Conservation (phyloP, 92 coral and sea anemone species). For the Epizoanthus illoricatus region DNA sequence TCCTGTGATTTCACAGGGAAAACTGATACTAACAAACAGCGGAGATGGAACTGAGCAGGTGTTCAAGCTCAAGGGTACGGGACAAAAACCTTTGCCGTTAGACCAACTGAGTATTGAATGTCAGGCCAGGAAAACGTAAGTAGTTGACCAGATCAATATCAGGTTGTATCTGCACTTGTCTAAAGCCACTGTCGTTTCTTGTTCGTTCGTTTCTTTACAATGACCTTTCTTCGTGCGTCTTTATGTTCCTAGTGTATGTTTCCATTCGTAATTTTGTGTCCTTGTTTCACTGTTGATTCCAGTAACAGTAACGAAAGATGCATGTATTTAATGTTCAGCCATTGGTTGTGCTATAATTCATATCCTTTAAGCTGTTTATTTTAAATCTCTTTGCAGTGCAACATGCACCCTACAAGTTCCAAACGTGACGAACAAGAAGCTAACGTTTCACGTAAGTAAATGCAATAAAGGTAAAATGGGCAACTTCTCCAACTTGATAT, state of each 20-base stretch:
- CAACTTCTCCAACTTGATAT: neutral
- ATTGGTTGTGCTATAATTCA: neutral
- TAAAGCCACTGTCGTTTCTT: neutral
- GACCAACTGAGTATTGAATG: conserved; percentile 91
- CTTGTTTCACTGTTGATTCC: too few relatives aligned
- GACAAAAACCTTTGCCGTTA: conserved; percentile 85
- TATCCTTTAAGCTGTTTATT: neutral
- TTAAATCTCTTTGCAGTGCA: conserved; percentile 47
- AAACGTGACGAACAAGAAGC: conserved; percentile 79
- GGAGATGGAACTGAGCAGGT: conserved; percentile 91
- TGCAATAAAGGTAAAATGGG: neutral
- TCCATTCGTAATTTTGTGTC: too few relatives aligned
- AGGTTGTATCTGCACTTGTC: neutral
- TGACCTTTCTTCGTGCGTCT: too few relatives aligned
- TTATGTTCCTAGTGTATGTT: too few relatives aligned
- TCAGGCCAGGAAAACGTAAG: conserved; percentile 81
- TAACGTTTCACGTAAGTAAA: conserved; percentile 68
- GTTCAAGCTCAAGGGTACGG: conserved; percentile 74
- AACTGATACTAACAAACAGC: conserved; percentile 70
- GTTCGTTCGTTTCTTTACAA: neutral
- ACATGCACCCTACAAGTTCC: conserved; percentile 77
- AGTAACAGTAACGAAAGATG: too few relatives aligned
- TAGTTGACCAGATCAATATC: neutral
- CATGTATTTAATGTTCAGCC: neutral
- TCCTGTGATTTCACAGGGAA: conserved; percentile 68